Evolutionary conservation across 2,113 vertebrate species (phyloP).

Genomic region (Hyla sarda): DNA sequence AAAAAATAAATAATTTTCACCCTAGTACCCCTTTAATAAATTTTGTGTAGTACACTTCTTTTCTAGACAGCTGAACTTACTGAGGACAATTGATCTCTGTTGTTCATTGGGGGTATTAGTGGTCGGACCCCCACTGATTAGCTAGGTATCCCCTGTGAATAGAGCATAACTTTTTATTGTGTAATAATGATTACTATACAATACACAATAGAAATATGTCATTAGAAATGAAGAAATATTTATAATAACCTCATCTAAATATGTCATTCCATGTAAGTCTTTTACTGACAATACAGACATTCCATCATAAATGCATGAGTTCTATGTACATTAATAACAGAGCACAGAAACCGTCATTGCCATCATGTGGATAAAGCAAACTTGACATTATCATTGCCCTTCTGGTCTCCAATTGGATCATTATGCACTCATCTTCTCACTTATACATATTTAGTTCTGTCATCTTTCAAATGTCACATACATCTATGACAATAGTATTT

Average conservation of each 20-base stretch:
- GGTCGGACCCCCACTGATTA: too few species aligned
- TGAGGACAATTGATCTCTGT: too few species aligned
- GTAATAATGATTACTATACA: too few species aligned
- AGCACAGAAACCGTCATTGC: not conserved
- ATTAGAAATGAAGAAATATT: not conserved
- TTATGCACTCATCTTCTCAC: not conserved
- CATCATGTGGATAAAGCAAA: constrained; percentile 34
- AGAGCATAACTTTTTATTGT: too few species aligned
- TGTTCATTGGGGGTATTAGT: too few species aligned
- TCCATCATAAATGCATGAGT: not conserved
- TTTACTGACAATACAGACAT: not conserved
- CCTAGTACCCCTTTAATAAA: too few species aligned
- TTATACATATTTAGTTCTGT: constrained; percentile 21
- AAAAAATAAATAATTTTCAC: too few species aligned
- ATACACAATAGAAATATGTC: too few species aligned
- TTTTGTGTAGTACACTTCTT: too few species aligned
- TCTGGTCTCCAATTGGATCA: not conserved
- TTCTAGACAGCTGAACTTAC: too few species aligned
- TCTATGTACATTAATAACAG: constrained; percentile 13
- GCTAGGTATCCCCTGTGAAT: too few species aligned
- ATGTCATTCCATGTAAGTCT: not conserved
- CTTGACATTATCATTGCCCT: not conserved
- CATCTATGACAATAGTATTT: not conserved
- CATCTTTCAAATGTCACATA: not conserved
- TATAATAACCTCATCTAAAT: not conserved